These are phyloP conservation scores for Aporophyla lueneburgensis DNA, from an alignment of 2,888 invertebrate genomes.

Conservation along the genomic window DNA sequence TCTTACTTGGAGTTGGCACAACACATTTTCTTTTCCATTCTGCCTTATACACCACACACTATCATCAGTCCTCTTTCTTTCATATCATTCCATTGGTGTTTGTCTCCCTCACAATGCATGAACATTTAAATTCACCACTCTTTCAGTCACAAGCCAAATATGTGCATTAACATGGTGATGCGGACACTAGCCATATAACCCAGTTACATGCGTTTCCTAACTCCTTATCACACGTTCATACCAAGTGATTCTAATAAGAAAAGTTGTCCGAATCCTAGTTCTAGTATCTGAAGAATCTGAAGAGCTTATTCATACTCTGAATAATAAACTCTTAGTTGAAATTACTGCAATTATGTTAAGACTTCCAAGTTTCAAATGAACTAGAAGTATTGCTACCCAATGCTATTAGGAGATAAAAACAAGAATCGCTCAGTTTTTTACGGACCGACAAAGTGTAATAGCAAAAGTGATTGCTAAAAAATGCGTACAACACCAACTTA, in stretches of 20 bases:
- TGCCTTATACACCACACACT: too few relatives aligned
- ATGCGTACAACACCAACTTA: not conserved
- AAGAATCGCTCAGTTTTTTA: too few relatives aligned
- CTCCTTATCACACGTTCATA: not conserved
- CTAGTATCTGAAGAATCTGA: not conserved
- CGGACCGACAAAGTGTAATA: not conserved
- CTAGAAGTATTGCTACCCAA: not conserved
- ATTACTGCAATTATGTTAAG: not conserved
- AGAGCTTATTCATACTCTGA: too few relatives aligned
- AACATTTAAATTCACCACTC: not conserved
- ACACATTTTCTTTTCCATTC: too few relatives aligned
- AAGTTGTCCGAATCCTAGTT: not conserved
- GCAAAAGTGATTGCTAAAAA: not conserved
- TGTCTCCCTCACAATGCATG: not conserved
- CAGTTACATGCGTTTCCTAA: not conserved
- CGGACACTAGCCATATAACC: too few relatives aligned
- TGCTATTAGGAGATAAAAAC: not conserved
- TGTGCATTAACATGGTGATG: too few relatives aligned
- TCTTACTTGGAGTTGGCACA: too few relatives aligned
- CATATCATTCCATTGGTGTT: too few relatives aligned
- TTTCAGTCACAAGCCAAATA: not conserved
- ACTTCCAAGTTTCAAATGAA: not conserved
- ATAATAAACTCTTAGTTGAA: not conserved
- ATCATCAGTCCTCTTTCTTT: too few relatives aligned
- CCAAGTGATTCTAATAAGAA: not conserved